Conservation (phyloP, 2,888 invertebrate species). For the Gastracanthus pulcherrimus region DNA sequence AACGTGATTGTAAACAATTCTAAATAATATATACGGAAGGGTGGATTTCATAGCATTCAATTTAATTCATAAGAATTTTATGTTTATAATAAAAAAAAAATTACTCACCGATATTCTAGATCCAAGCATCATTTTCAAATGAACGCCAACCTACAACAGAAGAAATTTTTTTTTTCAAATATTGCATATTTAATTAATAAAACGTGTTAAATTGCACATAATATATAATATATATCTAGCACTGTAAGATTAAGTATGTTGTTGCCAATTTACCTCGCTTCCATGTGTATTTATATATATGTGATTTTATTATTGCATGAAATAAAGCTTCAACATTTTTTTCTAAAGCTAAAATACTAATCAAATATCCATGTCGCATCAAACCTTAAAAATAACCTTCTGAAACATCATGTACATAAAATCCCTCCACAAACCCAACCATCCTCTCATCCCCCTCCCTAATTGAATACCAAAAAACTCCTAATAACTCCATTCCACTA, state of each 20-base stretch:
- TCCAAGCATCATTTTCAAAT: not conserved
- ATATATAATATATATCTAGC: no score
- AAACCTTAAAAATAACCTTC: no score
- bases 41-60: not conserved
- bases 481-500: not conserved
- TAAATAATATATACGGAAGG: not conserved
- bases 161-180: not conserved
- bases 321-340: no score
- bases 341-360: no score
- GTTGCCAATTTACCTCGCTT: not conserved
- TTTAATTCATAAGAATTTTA: not conserved
- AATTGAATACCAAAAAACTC: not conserved
- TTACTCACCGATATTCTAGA: conserved; percentile 35
- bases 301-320: not conserved
- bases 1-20: not conserved
- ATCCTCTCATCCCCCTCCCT: not conserved
- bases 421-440: no score
- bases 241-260: not conserved
- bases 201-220: no score
- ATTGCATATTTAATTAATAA: no score
- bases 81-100: no score
- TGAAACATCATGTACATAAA: no score
- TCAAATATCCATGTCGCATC: no score
- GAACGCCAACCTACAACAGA: conserved; percentile 14
- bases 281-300: no score